Evolutionary conservation across 2,888 invertebrate genomes (phyloP), one percentile per base, ranked within the genome.

Genomic region (Drosophila limbata): DNA sequence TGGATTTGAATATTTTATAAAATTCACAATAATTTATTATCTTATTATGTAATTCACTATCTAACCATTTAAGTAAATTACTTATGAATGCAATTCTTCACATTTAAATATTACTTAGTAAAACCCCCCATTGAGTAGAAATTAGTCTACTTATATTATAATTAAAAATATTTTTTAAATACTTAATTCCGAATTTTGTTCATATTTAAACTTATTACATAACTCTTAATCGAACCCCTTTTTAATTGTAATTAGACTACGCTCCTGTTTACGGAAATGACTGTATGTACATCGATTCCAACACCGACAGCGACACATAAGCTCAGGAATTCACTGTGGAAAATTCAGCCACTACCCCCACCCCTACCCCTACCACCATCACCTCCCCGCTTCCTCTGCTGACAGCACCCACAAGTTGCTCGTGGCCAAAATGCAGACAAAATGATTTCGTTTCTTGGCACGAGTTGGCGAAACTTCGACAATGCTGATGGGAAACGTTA

Each of bases 401-500:
- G 55, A 15, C 33, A 45, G 33, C 56, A 45, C 13, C 52, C 52
- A 39, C 52, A 39, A 51, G 6, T 25, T 17, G 11, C 11, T 37
- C 40, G n/a, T 31, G 33, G 42, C 33, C 25, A 15, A 50, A 56
- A 55, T 13, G n/a, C 42, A 62, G 48, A 64, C 64, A 67, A 77
- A 68, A 78, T 77, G 63, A 76, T 84, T 73, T 68, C 63, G 63
- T 83, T 77, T 74, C 74, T 77, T 74, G 81, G 73, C 74, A 69
- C 63, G 69, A 71, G 81, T 77, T 77, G 81, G 40, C 51, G 11
- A 81, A 77, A 81, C 59, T 77, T 77, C 57, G 73, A 81, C 68
- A 71, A 77, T 64, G 81, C 61, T 77, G 81, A 77, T 79, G 81
- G 60, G 60, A 66, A 72, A 72, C 78, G 81, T 77, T 72, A 80